These are phyloP conservation scores for Julus scanicus DNA, from an alignment of 2,888 invertebrate species.

Conservation along the genomic window DNA sequence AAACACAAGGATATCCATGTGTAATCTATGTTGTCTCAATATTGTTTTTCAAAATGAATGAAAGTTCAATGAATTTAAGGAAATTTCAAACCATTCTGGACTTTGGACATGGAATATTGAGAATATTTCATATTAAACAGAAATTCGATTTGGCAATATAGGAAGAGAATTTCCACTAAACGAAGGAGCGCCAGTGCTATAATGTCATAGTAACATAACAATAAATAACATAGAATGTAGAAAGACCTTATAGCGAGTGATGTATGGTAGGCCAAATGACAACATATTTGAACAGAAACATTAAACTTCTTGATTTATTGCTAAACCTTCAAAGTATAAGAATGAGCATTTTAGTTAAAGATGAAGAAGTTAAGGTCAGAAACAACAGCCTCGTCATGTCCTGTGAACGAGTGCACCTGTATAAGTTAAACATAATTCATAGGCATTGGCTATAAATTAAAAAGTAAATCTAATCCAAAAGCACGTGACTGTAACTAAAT, in stretches of 20 bases:
- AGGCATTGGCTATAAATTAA: no score
- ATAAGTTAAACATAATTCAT: no score
- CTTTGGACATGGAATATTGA: neutral
- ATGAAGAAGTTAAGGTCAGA: neutral
- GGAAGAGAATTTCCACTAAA: neutral
- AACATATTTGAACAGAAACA: neutral
- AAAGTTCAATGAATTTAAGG: constrained; percentile 26
- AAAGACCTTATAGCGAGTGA: neutral
- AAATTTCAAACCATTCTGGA: neutral
- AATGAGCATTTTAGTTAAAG: neutral
- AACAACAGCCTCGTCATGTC: neutral
- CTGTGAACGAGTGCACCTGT: neutral
- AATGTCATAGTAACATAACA: neutral
- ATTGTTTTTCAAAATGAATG: constrained; percentile 21
- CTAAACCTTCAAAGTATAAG: neutral
- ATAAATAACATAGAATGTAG: neutral
- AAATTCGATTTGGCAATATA: neutral
- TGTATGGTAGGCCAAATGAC: neutral
- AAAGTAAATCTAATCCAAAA: no score
- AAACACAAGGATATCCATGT: constrained; percentile 15
- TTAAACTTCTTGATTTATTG: constrained; percentile 2
- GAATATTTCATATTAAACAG: neutral
- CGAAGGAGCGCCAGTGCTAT: neutral
- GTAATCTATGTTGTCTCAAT: constrained; percentile 42
- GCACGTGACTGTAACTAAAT: no score